Evolutionary conservation across 2,888 invertebrate genomes (phyloP), one percentile per base, ranked within the genome.

Genomic region (Aphidius colemani): DNA sequence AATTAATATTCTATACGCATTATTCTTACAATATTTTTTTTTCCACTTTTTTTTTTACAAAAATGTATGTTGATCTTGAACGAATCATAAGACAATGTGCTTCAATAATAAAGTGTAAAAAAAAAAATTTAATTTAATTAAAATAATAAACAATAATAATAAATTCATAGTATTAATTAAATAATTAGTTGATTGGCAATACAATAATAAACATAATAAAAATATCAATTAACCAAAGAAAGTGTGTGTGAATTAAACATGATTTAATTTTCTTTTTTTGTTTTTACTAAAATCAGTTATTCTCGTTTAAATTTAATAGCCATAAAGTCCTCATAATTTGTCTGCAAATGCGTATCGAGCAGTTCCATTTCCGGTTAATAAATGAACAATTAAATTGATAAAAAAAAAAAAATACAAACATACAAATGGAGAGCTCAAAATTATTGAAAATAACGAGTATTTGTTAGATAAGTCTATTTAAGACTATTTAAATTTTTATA

Each of bases 51-150:
- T 30, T 30, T 30, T 30, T 30, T 30, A 30, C 30, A 30, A 2
- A 30, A 30, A 30, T 30, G 3, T 30, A 30, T 30, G 30, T 3
- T 30, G 30, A 30, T 30, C 30, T 30, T 30, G 13, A 18, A 18
- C 13, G 13, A 18, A 56, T 61, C 48, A 49, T 61, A 61, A 48
- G 46, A 55, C 48, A 56, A 61, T 56, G 55, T 56, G 61, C 55
- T 56, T 61, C 49, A 43, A 53, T 61, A 61, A 61, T 56, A 43
- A 46, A 58, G 46, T 63, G 46, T 58, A 57, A 57, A 62, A 63
- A 53, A 51, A 63, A 63, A 50, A 40, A 45, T 18, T 1, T 2
- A 18, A 18, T 46, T 6, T 9, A 59, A 50, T 55, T 49, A 55
- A 60, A 60, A 45, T 60, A 18, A 56, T 51, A 65, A 61, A 48